phyloP scores from a whole-genome alignment of 2,113 vertebrate species.

The Austrofundulus limnaeus region DNA sequence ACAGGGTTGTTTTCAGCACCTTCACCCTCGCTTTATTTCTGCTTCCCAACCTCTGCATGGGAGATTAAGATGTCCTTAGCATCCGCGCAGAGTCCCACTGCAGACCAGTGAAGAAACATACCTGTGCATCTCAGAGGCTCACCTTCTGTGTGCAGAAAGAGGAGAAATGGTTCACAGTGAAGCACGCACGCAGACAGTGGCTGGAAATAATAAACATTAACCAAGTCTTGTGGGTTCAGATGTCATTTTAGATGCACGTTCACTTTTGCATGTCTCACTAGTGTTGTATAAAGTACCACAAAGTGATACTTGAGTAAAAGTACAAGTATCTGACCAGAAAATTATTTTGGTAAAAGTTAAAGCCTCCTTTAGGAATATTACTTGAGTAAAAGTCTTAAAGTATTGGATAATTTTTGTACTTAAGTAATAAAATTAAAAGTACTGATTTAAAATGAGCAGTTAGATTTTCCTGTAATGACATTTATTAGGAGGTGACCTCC shows the following conservation, averaged over 20 bases:
- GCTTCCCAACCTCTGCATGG: conserved; percentile 78
- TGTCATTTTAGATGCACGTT: neutral
- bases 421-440: too few relatives aligned
- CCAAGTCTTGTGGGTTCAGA: neutral
- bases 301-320: too few relatives aligned
- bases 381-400: too few relatives aligned
- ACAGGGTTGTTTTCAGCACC: neutral
- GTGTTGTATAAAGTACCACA: too few relatives aligned
- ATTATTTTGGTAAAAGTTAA: too few relatives aligned
- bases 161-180: neutral
- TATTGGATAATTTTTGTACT: too few relatives aligned
- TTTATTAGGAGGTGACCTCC: too few relatives aligned
- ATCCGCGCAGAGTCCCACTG: conserved; percentile 82
- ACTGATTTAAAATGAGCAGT: too few relatives aligned
- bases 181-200: neutral
- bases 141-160: conserved; percentile 46
- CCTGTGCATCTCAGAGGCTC: conserved; percentile 43
- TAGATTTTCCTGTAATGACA: too few relatives aligned
- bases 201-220: neutral
- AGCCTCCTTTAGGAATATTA: too few relatives aligned
- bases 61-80: conserved; percentile 85
- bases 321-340: too few relatives aligned
- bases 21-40: conserved; percentile 32
- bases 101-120: conserved; percentile 68
- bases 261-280: too few relatives aligned